These are phyloP conservation scores for Acleris literana DNA, from an alignment of 2,888 invertebrate genomes.

Conservation along the genomic window DNA sequence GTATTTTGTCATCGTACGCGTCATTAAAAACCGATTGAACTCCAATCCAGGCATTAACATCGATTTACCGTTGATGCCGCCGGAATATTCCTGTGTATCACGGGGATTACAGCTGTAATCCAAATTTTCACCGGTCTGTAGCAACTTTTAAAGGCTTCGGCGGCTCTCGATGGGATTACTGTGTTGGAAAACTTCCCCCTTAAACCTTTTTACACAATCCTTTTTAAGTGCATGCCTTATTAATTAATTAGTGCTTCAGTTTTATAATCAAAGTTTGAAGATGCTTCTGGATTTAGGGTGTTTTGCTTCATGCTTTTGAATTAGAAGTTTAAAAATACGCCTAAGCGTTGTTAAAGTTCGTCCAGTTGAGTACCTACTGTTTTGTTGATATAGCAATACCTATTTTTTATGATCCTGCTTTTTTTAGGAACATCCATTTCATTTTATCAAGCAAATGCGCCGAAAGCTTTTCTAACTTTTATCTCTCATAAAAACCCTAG, in stretches of 20 bases:
- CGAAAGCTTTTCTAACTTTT: no score
- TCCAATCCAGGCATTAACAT: slow-evolving; percentile 44
- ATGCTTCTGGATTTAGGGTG: slow-evolving; percentile 48
- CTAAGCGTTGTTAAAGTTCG: slow-evolving; percentile 27
- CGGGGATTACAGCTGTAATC: slow-evolving; percentile 65
- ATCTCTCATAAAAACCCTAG: no score
- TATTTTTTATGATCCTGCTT: no score
- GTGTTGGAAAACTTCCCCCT: slow-evolving; percentile 60
- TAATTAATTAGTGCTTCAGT: slow-evolving; percentile 70
- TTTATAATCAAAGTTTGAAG: slow-evolving; percentile 58
- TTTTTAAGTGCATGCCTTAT: slow-evolving; percentile 71
- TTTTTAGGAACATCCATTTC: no score
- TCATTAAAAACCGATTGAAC: slow-evolving; percentile 52
- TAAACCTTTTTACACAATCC: slow-evolving; percentile 66
- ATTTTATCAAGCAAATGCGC: no score
- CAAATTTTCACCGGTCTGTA: slow-evolving; percentile 60
- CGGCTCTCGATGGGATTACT: slow-evolving; percentile 61
- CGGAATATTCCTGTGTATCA: slow-evolving; percentile 52
- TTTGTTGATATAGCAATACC: neutral
- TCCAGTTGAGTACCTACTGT: neutral
- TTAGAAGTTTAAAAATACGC: slow-evolving; percentile 35
- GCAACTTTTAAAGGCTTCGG: slow-evolving; percentile 58
- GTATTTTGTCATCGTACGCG: slow-evolving; percentile 44
- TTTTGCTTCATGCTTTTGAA: slow-evolving; percentile 45
- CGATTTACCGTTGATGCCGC: slow-evolving; percentile 51